phyloP scores from a whole-genome alignment of 2,888 invertebrate species.

The Saturnia pavonia region DNA sequence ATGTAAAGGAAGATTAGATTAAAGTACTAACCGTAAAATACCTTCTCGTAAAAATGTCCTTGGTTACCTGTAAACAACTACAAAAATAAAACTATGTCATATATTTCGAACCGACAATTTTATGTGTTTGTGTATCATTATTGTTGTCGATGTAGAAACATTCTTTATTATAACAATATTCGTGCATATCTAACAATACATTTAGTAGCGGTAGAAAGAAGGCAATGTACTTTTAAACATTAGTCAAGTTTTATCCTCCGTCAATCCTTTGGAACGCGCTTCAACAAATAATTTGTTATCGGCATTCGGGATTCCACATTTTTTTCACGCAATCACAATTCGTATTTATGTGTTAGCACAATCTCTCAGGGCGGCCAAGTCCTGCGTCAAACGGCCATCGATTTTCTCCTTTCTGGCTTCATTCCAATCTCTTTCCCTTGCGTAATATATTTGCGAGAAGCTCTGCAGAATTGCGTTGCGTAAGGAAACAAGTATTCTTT shows the following conservation, averaged over 20 bases:
- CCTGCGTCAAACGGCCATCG: slow-evolving; percentile 59
- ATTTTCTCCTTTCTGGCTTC: slow-evolving; percentile 65
- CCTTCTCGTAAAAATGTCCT: neutral
- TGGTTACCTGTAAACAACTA: neutral
- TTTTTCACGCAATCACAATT: slow-evolving; percentile 33
- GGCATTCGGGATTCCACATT: slow-evolving; percentile 26
- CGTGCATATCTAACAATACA: neutral
- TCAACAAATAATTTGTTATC: slow-evolving; percentile 24
- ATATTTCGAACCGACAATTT: too few relatives aligned
- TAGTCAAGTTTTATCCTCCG: slow-evolving; percentile 15
- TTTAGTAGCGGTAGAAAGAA: neutral
- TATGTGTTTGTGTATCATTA: neutral
- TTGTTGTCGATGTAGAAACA: neutral
- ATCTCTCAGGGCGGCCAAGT: slow-evolving; percentile 39
- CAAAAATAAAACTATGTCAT: too few relatives aligned
- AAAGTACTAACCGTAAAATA: neutral
- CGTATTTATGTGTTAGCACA: slow-evolving; percentile 37
- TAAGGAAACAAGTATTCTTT: slow-evolving; percentile 43
- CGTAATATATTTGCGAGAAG: slow-evolving; percentile 70
- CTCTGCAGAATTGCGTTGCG: slow-evolving; percentile 43
- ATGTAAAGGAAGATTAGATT: neutral
- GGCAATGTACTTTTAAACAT: slow-evolving; percentile 4
- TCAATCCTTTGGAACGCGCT: neutral
- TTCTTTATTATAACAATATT: neutral
- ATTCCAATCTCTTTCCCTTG: slow-evolving; percentile 66